Conservation (phyloP, 2,113 vertebrate genomes). For the Hymenochirus boettgeri region DNA sequence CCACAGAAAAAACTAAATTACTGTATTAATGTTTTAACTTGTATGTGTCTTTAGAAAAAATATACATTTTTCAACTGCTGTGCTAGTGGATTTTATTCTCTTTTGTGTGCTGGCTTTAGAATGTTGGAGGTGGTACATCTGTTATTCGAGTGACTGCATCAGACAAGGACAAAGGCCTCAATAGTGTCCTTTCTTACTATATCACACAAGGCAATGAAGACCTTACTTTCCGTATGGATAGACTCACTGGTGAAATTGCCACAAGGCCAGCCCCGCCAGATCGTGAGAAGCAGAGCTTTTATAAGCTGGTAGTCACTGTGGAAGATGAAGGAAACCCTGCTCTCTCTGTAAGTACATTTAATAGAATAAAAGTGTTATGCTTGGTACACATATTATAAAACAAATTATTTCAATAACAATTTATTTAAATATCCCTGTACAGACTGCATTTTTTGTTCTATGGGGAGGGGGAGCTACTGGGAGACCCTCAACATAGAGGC, state of each 20-base stretch:
- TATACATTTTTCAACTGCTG: no score
- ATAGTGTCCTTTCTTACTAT: constrained; percentile 91
- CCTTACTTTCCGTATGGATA: constrained; percentile 94
- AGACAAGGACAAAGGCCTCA: constrained; percentile 81
- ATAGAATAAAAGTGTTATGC: neutral
- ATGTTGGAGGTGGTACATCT: constrained; percentile 86
- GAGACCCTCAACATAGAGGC: no score
- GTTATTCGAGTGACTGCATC: constrained; percentile 82
- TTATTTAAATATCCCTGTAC: no score
- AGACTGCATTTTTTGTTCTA: no score
- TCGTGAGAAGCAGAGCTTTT: constrained; percentile 84
- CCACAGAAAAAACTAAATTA: no score
- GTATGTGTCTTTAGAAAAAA: no score
- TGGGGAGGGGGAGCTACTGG: no score
- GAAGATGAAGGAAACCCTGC: constrained; percentile 90
- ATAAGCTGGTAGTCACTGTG: constrained; percentile 80
- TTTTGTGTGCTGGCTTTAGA: constrained; percentile 58
- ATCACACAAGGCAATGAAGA: constrained; percentile 89
- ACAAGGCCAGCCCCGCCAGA: constrained; percentile 89
- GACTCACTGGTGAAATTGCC: constrained; percentile 86
- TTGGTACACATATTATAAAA: no score
- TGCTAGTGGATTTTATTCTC: neutral
- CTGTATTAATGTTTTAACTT: no score
- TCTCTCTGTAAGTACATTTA: constrained; percentile 73
- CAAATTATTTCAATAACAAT: no score